Percentiles rank a stretch among this genome's conserved stretches.
phyloP scores from a whole-genome alignment of 2,888 invertebrate species.

The Melieria omissa region DNA sequence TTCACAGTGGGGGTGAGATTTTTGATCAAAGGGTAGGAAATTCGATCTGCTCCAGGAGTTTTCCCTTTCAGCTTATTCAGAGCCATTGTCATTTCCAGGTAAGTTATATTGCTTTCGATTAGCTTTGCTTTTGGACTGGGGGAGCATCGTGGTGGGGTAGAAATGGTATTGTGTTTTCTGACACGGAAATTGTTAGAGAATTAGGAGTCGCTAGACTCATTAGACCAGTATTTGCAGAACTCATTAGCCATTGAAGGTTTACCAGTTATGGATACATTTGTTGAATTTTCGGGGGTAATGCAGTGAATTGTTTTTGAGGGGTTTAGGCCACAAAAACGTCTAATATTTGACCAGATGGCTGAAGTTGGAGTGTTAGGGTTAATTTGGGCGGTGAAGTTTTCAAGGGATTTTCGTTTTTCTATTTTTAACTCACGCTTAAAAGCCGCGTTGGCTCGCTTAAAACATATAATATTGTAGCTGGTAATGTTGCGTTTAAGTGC shows the following conservation, averaged over 20 bases:
- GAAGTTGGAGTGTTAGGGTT: conserved; percentile 9
- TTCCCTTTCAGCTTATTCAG: conserved; percentile 21
- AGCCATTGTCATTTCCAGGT: conserved; percentile 15
- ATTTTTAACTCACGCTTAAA: conserved; percentile 35
- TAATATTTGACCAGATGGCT: conserved; percentile 30
- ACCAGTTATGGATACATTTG: not conserved
- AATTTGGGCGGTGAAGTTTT: conserved; percentile 23
- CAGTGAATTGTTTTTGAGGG: not conserved
- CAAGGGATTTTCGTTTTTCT: conserved; percentile 15
- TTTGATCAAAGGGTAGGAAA: conserved; percentile 15
- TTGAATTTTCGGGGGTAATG: not conserved
- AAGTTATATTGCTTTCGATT: conserved; percentile 18
- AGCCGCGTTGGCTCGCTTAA: conserved; percentile 24
- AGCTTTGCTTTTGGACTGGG: not conserved
- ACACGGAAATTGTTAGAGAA: conserved; percentile 14
- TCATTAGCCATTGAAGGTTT: conserved; percentile 2
- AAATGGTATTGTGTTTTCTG: conserved; percentile 1
- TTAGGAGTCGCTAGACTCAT: conserved; percentile 5
- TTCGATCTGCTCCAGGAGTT: conserved; percentile 30
- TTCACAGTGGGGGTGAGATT: not conserved
- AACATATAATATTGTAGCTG: conserved; percentile 27
- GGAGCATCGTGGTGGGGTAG: not conserved
- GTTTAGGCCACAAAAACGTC: not conserved
- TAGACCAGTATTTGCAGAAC: conserved; percentile 14
- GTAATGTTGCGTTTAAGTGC: conserved; percentile 28